Evolutionary conservation across 2,888 invertebrate genomes (phyloP).

Genomic region (Apamea sordens): DNA sequence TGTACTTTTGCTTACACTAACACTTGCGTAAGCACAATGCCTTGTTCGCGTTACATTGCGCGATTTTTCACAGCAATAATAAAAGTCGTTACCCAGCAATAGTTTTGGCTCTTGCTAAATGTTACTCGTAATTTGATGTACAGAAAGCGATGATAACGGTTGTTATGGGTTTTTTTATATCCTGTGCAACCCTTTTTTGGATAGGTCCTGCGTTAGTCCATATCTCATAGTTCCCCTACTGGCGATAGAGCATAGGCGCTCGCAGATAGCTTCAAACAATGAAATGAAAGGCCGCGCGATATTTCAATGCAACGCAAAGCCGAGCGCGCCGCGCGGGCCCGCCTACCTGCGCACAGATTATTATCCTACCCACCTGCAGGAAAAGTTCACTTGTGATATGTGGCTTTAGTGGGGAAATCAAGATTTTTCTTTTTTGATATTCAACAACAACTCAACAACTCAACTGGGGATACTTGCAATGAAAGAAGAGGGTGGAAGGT

Average conservation of each 20-base stretch:
- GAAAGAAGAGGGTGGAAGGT: background rate
- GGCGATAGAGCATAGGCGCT: conserved; percentile 67
- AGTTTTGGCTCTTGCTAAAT: background rate
- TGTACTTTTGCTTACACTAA: too few relatives aligned
- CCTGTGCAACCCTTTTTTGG: background rate
- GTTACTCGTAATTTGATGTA: background rate
- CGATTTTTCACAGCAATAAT: background rate
- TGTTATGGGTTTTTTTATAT: background rate
- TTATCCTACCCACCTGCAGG: conserved; percentile 50
- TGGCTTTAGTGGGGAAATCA: conserved; percentile 15
- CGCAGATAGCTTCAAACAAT: conserved; percentile 85
- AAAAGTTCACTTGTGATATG: conserved; percentile 38
- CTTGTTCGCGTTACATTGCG: background rate
- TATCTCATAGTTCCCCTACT: conserved; percentile 50
- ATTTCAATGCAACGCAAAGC: conserved; percentile 76
- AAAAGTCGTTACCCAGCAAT: background rate
- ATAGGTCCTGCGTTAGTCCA: conserved; percentile 19
- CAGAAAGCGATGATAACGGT: background rate
- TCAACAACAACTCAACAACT: too few relatives aligned
- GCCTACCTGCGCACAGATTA: conserved; percentile 62
- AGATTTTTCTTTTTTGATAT: too few relatives aligned
- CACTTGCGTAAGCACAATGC: too few relatives aligned
- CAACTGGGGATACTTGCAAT: background rate
- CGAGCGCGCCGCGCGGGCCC: conserved; percentile 58
- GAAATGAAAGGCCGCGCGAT: conserved; percentile 84